phyloP scores from a whole-genome alignment of 2,888 invertebrate species.

The Scaeva pyrastri region DNA sequence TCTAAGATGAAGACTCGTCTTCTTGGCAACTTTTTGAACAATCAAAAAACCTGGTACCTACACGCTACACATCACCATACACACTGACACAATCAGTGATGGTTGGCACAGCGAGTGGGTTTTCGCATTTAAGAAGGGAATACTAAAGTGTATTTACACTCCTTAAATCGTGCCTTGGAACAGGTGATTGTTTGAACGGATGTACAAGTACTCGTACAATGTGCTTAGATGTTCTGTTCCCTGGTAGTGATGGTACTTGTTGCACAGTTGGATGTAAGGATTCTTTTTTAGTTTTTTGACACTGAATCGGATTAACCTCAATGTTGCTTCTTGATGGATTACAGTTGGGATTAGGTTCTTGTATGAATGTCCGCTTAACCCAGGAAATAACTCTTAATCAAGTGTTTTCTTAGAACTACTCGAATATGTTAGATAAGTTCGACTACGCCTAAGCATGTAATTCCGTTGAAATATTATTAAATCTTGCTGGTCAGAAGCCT shows the following conservation, averaged over 20 bases:
- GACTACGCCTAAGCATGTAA: no score
- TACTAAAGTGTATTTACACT: slow-evolving; percentile 50
- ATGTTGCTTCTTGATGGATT: slow-evolving; percentile 28
- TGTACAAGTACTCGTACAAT: slow-evolving; percentile 1
- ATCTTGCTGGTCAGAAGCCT: no score
- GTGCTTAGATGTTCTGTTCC: slow-evolving; percentile 31
- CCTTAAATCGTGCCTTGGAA: slow-evolving; percentile 67
- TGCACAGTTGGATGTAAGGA: slow-evolving; percentile 37
- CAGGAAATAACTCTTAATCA: slow-evolving; percentile 5
- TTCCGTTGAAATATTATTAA: no score
- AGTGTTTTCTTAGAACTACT: slow-evolving; percentile 10
- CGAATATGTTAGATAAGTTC: not conserved
- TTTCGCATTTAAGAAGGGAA: slow-evolving; percentile 22
- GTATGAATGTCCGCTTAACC: not conserved
- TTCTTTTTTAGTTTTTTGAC: not conserved
- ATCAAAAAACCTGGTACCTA: slow-evolving; percentile 36
- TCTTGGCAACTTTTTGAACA: slow-evolving; percentile 48
- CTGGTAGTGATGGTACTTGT: slow-evolving; percentile 11
- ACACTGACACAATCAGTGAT: slow-evolving; percentile 10
- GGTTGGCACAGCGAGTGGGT: slow-evolving; percentile 40
- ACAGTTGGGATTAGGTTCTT: not conserved
- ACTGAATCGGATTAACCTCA: slow-evolving; percentile 37
- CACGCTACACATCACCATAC: no score
- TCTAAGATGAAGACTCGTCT: slow-evolving; percentile 15
- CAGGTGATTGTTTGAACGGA: slow-evolving; percentile 63